Evolutionary conservation across 2,113 vertebrate genomes (phyloP).

Genomic region (Petaurus breviceps): DNA sequence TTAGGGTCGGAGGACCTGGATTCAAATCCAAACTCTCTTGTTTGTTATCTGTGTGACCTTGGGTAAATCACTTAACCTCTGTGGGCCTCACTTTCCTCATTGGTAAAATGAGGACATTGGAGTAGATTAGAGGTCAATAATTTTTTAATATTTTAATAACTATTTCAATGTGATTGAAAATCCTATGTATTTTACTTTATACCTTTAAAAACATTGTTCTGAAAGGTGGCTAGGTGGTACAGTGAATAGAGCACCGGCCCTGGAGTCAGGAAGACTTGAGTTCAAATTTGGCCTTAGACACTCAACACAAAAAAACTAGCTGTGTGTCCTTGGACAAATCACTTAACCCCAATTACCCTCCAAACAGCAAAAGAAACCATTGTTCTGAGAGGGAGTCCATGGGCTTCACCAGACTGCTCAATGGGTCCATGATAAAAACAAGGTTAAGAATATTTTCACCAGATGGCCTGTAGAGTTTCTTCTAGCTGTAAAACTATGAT

Average conservation of each 20-base stretch:
- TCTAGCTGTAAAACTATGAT: background rate
- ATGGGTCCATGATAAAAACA: background rate
- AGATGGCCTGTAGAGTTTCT: background rate
- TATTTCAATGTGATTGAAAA: background rate
- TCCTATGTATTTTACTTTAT: background rate
- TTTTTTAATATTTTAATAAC: background rate
- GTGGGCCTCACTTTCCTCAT: background rate
- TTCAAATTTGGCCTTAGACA: no score
- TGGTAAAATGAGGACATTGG: background rate
- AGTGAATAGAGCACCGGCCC: no score
- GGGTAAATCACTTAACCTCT: background rate
- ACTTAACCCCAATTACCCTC: no score
- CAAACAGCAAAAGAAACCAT: background rate
- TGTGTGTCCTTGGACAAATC: no score
- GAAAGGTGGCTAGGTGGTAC: no score
- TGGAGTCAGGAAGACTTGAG: no score
- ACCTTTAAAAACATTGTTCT: background rate
- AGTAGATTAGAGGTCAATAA: background rate
- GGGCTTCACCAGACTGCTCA: background rate
- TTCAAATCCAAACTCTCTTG: background rate
- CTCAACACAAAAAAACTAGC: no score
- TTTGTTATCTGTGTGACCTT: background rate
- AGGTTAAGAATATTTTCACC: background rate
- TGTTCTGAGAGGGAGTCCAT: background rate
- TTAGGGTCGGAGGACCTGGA: background rate